Evolutionary conservation across 1,140 invertebrate genomes (phyloP).

Genomic region (Mercenaria mercenaria): DNA sequence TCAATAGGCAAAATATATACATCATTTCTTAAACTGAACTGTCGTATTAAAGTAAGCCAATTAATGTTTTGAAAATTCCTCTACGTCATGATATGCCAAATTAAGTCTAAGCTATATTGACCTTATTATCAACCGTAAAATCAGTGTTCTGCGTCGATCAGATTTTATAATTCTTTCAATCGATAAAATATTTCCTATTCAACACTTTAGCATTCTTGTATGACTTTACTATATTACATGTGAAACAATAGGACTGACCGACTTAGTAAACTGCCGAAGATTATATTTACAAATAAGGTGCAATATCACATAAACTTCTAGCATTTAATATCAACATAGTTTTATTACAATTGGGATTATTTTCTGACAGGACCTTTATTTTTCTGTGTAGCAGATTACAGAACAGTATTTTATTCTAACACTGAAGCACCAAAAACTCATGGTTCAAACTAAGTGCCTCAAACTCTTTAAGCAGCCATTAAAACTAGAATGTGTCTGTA

Average conservation of each 20-base stretch:
- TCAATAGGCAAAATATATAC: too few species aligned
- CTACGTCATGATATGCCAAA: not conserved
- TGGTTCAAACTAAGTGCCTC: too few species aligned
- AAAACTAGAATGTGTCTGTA: too few species aligned
- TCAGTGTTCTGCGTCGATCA: not conserved
- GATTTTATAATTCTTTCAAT: not conserved
- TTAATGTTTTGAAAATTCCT: not conserved
- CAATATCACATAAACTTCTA: too few species aligned
- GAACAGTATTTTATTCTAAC: too few species aligned
- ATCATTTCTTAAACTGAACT: not conserved
- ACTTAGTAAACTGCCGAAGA: not conserved
- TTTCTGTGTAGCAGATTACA: too few species aligned
- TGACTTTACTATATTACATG: not conserved
- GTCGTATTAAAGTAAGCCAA: not conserved
- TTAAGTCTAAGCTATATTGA: not conserved
- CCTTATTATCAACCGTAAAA: constrained; percentile 9
- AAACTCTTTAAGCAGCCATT: too few species aligned
- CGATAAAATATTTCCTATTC: constrained; percentile 24
- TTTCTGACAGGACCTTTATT: too few species aligned
- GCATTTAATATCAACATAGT: too few species aligned
- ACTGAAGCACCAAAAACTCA: too few species aligned
- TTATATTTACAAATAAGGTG: not conserved
- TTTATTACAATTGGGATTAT: too few species aligned
- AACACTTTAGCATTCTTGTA: not conserved
- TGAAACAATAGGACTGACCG: not conserved